A percentile compares a stretch with the other conserved stretches of the same genome.
Conservation (phyloP, 2,113 vertebrate species). For the Orycteropus afer region DNA sequence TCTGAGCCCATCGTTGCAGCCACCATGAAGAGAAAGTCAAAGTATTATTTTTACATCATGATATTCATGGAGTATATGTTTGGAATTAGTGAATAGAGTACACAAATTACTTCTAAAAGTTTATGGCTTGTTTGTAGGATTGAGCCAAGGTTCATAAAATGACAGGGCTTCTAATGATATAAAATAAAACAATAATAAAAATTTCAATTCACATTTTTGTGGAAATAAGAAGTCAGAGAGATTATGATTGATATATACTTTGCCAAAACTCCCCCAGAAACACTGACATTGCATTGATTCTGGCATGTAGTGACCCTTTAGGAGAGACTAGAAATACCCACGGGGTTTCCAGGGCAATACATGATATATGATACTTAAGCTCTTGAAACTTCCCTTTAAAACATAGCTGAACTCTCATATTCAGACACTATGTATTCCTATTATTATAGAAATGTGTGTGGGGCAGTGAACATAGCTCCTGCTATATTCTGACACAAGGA, state of each 20-base stretch:
- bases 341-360: no score
- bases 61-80: neutral
- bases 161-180: neutral
- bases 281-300: no score
- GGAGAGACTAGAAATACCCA: no score
- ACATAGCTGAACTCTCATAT: neutral
- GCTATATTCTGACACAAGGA: no score
- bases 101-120: neutral
- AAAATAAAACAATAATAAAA: neutral
- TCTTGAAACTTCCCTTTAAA: neutral
- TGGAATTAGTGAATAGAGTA: neutral
- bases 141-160: slow-evolving; percentile 9
- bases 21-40: slow-evolving; percentile 14
- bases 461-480: neutral
- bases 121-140: neutral
- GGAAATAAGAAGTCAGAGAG: neutral
- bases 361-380: neutral
- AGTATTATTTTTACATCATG: neutral
- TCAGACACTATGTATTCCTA: neutral
- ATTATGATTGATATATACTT: no score
- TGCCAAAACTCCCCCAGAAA: no score
- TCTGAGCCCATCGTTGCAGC: no score
- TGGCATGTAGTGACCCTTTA: no score
- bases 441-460: neutral
- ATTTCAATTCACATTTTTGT: neutral